Evolutionary conservation across 2,113 vertebrate species (phyloP).

Genomic region (Pandion haliaetus): DNA sequence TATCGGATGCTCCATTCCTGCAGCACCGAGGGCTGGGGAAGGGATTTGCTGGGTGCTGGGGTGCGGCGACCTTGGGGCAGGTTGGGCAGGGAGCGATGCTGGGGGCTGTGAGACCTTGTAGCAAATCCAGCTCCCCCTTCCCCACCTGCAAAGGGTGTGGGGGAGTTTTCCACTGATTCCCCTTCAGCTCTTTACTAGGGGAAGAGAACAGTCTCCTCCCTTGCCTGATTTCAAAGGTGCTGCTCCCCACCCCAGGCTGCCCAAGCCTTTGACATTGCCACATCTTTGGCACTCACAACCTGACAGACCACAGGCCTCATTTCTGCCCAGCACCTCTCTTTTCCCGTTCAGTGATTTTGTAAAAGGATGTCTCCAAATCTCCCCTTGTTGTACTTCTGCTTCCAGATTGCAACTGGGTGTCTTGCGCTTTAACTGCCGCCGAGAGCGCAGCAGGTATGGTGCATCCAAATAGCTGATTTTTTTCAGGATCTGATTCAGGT

Average conservation of each 20-base stretch:
- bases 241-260: background rate
- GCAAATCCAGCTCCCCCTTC: background rate
- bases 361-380: background rate
- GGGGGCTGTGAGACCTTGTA: background rate
- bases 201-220: background rate
- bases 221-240: fast-evolving
- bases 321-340: background rate
- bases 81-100: background rate
- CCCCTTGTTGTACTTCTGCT: background rate
- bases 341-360: background rate
- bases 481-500: conserved; percentile 2
- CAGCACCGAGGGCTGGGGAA: background rate
- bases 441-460: background rate
- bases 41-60: background rate
- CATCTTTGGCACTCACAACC: fast-evolving
- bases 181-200: background rate
- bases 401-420: background rate
- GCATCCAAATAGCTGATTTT: conserved; percentile 18
- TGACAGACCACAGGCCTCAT: background rate
- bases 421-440: background rate
- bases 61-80: background rate
- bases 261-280: background rate
- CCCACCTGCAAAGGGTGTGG: background rate
- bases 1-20: too few relatives aligned
- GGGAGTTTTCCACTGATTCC: background rate